These are phyloP conservation scores for Carabus problematicus DNA, from an alignment of 2,888 invertebrate species.

Conservation along the genomic window DNA sequence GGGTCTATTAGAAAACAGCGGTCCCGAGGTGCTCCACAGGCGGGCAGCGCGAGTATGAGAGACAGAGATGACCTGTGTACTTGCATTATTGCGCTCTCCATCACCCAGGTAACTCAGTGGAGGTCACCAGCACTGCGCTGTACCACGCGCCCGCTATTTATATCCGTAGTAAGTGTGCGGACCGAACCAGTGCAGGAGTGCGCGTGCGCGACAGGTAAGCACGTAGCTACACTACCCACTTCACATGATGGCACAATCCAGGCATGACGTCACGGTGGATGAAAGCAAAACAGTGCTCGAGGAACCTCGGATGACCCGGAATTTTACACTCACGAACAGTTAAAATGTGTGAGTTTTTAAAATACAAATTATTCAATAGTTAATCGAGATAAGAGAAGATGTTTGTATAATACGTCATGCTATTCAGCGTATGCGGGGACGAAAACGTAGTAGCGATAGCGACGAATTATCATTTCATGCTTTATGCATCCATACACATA, in stretches of 20 bases:
- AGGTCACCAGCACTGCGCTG: too few relatives aligned
- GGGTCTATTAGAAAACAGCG: constrained; percentile 9
- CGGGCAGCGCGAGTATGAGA: neutral
- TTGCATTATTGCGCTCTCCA: constrained; percentile 10
- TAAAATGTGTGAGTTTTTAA: constrained; percentile 21
- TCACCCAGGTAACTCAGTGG: neutral
- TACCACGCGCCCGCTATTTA: too few relatives aligned
- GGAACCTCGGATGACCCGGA: constrained; percentile 13
- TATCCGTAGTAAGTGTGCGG: too few relatives aligned
- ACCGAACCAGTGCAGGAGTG: too few relatives aligned
- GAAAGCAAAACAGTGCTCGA: neutral
- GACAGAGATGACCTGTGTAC: neutral
- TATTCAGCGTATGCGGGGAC: too few relatives aligned
- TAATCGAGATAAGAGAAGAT: constrained; percentile 10
- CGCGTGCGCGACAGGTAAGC: too few relatives aligned
- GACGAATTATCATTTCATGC: too few relatives aligned
- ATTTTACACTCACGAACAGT: constrained; percentile 16
- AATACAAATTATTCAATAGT: constrained; percentile 16
- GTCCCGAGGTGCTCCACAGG: neutral
- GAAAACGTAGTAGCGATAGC: too few relatives aligned
- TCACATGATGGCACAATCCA: neutral
- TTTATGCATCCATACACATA: too few relatives aligned
- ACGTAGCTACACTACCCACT: constrained; percentile 5
- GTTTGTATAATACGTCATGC: too few relatives aligned
- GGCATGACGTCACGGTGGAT: neutral